Evolutionary conservation across 2,888 invertebrate species (phyloP), one percentile per base, ranked within the genome.

Genomic region (Tridacna crocea): DNA sequence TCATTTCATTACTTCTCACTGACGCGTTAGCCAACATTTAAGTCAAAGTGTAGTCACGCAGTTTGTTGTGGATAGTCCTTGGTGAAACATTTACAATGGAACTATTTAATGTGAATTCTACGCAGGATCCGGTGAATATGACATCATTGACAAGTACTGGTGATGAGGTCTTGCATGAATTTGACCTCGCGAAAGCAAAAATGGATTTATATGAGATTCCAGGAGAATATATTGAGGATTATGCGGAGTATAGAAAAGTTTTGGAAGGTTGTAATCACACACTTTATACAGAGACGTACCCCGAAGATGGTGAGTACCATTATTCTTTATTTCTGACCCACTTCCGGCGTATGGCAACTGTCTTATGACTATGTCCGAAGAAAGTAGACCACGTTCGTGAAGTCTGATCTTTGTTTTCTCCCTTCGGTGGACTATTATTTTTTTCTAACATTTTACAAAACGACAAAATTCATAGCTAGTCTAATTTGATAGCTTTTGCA

Each of bases 141-240:
- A 70, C 70, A 22, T 70, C 51, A 22, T 19, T 19, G 10, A 24
- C 24, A 24, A 51, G 47, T 47, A 51, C 22, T 10, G 24, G 19
- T 24, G 51, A 70, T 47, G n/a, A 17, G 15, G 48, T 26, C 22
- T 46, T 51, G 15, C n/a, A 13, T 22, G n/a, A 11, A 4, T 51
- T 24, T 70, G 24, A 70, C 26, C 70, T 51, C 2, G 51, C 10
- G 19, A 22, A 47, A 47, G 15, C 51, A 10, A n/a, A 22, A 22
- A 15, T 51, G 48, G 70, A 51, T 19, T 70, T 70, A 51, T 46
- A 19, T n/a, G 75, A 75, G 61, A 63, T 75, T 22, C 63, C 61
- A 17, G 46, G 48, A 46, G 63, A 75, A 63, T 75, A 75, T 63
- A 75, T 75, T 8, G 24, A 36, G 61, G 75, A 75, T 75, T 75